Evolutionary conservation across 1,140 invertebrate species (phyloP), one percentile per base, ranked within the genome.

Genomic region (Diabrotica virgifera): DNA sequence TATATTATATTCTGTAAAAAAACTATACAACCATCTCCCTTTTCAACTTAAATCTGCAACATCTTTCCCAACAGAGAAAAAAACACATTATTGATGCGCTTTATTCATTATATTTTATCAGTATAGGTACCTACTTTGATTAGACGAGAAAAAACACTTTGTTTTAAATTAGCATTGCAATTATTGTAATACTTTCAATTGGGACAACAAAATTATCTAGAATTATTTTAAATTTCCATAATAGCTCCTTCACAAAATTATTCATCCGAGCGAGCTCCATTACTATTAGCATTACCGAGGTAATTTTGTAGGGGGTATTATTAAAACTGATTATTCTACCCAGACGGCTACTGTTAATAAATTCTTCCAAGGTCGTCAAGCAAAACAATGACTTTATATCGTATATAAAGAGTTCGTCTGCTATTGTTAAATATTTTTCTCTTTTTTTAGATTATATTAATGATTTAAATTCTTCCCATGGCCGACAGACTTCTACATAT

Each of bases 261-360:
- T 46, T n/a, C 8, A n/a, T 46, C n/a, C 40, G n/a, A 46, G n/a
- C 40, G n/a, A 46, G 40, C 40, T 46, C 40, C 40, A 46, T 46
- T 46, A 46, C 40, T n/a, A 46, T n/a, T 3, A 6, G 40, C n/a
- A 46, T 46, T 46, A 46, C 40, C n/a, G n/a, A 24, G n/a, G 40
- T 46, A 46, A 46, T 46, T 46, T n/a, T 10, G 40, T 46, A 46
- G 40, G 40, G 40, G 40, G 8, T 46, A 46, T 46, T 46, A 46
- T 46, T 46, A 46, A 46, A n/a, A 46, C 8, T n/a, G 40, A 10
- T n/a, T 46, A 46, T 24, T 24, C 24, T 24, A 24, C 24, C 40
- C 40, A 46, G 40, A 46, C 40, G 40, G 40, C n/a, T 46, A 46
- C 40, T 46, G 40, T 46, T 46, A 46, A 46, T 46, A 46, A 46